phyloP scores from a whole-genome alignment of 2,797 vertebrate genomes.

The Cossypha niveicapilla region DNA sequence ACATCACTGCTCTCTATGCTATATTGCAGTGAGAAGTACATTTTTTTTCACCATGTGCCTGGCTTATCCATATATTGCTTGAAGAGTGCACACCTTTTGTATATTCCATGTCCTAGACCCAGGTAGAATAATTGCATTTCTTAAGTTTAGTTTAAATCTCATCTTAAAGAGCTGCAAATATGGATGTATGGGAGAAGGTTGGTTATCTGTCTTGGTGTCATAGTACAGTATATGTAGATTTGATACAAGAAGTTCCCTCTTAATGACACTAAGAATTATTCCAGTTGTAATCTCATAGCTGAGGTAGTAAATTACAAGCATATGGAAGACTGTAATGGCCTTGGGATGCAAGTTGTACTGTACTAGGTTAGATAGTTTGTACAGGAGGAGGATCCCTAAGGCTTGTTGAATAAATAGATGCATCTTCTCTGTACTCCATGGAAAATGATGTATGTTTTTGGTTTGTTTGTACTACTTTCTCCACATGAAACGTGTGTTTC shows the following conservation, averaged over 20 bases:
- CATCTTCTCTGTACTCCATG: background rate
- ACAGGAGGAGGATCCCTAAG: conserved; percentile 12
- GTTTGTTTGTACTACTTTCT: conserved; percentile 57
- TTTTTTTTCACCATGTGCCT: background rate
- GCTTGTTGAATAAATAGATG: conserved; percentile 26
- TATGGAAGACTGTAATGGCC: background rate
- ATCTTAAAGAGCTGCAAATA: background rate
- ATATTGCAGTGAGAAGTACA: background rate
- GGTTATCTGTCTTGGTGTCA: background rate
- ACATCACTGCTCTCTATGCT: background rate
- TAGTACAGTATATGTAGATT: background rate
- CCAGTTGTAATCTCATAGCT: background rate
- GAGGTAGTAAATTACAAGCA: background rate
- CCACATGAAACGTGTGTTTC: conserved; percentile 53
- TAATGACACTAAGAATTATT: background rate
- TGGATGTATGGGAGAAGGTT: background rate
- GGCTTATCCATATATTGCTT: background rate
- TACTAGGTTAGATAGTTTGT: conserved; percentile 22
- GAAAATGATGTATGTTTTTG: conserved; percentile 49
- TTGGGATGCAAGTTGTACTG: background rate
- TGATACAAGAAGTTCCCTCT: background rate
- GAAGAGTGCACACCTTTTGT: background rate
- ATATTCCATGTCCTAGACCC: background rate
- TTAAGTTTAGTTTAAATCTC: background rate
- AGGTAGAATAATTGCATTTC: background rate